Evolutionary conservation across 2,888 invertebrate genomes (phyloP), one percentile per base, ranked within the genome.

Genomic region (Microplitis manilae): DNA sequence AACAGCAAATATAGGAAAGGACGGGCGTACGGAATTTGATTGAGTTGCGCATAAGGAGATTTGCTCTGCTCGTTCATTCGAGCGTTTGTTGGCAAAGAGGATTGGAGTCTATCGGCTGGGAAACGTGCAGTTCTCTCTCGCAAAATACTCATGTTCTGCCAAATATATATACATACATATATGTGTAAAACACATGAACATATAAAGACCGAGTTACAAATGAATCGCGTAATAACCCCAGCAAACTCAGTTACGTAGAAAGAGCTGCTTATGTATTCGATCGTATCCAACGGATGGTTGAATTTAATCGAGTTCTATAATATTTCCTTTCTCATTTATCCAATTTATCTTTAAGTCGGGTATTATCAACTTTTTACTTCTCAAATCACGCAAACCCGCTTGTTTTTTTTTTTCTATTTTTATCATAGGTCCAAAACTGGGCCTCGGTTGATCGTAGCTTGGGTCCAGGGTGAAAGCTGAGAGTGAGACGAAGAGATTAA

Each of bases 221-320:
- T 87, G 89, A 88, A 86, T 88, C 87, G 86, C 87, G 85, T 86
- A 87, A 88, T 87, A 87, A 86, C 85, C 81, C 81, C 80, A 30
- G 30, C 59, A 62, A 75, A 69, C 75, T 70, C 64, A 69, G 65
- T 74, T 64, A 17, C 75, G 68, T 79, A 73, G 75, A 73, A 78
- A 77, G 81, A 85, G 83, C 86, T 85, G 86, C 86, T 88, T 87
- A 85, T 84, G 83, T 85, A 86, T 87, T 86, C 85, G 81, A 82
- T 81, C 76, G 73, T 65, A 82, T 50, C 8, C 50, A 50, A 50
- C 81, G 79, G 78, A 75, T 81, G 81, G 81, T 81, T 81, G 83
- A 81, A 75, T 75, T 83, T 86, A 85, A 86, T 85, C 84, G 85
- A 85, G 80, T 86, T 87, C 85, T 83, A 50, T 84, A 84, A 86